Conservation (phyloP, 2,113 vertebrate species). For the Helogale parvula region DNA sequence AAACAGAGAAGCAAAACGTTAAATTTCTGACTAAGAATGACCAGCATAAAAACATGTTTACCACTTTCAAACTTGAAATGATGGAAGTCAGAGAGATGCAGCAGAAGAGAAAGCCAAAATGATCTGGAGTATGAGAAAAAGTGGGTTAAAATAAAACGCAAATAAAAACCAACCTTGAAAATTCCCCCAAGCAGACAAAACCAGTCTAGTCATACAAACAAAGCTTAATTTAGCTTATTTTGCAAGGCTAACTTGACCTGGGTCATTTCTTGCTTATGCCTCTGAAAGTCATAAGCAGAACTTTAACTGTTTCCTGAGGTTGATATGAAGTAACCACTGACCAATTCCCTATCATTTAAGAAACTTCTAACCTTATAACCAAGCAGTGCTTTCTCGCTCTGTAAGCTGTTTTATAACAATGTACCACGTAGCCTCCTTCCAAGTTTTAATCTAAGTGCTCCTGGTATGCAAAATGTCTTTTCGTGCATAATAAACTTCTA, state of each 20-base stretch:
- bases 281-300: neutral
- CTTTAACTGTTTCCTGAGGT: neutral
- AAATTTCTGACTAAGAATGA: neutral
- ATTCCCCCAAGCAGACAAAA: neutral
- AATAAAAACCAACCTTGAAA: neutral
- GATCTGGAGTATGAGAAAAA: neutral
- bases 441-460: neutral
- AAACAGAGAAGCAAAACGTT: neutral
- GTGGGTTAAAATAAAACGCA: neutral
- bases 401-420: neutral
- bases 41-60: neutral
- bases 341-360: neutral
- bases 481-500: neutral
- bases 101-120: too few relatives aligned
- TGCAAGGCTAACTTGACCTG: neutral
- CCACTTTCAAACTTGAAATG: neutral
- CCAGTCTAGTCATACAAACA: neutral
- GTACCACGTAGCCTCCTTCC: neutral
- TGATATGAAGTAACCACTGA: neutral
- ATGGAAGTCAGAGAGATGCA: neutral
- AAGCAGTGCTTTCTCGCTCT: neutral
- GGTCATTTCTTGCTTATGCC: neutral
- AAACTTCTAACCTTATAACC: neutral
- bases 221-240: neutral
- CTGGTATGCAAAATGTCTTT: neutral